phyloP scores from a whole-genome alignment of 2,113 vertebrate genomes.

The Erinaceus europaeus region DNA sequence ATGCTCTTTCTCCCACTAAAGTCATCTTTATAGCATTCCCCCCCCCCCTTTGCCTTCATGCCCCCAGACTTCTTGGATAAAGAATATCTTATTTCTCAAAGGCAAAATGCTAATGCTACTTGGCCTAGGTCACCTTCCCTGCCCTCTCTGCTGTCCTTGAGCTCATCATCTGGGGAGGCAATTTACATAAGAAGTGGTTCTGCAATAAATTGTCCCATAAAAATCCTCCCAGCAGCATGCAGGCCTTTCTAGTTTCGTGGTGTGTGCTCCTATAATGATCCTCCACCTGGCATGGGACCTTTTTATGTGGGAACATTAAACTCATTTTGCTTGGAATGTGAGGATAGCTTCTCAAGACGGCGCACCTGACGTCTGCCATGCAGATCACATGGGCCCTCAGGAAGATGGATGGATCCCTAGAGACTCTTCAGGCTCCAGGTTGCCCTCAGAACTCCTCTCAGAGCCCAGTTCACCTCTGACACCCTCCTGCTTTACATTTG shows the following conservation, averaged over 20 bases:
- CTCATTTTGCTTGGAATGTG: slow-evolving; percentile 96
- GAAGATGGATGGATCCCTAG: slow-evolving; percentile 91
- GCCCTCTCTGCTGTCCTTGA: slow-evolving; percentile 67
- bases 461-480: slow-evolving; percentile 85
- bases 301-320: slow-evolving; percentile 95
- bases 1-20: too few relatives aligned
- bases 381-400: slow-evolving; percentile 90
- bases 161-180: slow-evolving; percentile 80
- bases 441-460: slow-evolving; percentile 84
- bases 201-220: slow-evolving; percentile 83
- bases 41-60: too few relatives aligned
- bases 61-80: slow-evolving; percentile 38
- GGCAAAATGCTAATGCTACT: slow-evolving; percentile 58
- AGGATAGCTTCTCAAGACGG: slow-evolving; percentile 98
- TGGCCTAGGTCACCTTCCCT: slow-evolving; percentile 72
- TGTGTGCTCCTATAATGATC: slow-evolving; percentile 82
- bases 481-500: slow-evolving; percentile 88
- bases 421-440: slow-evolving; percentile 86
- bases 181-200: slow-evolving; percentile 86
- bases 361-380: slow-evolving; percentile 98
- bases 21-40: too few relatives aligned
- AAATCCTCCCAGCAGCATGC: slow-evolving; percentile 88
- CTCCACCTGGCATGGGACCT: slow-evolving; percentile 90
- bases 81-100: slow-evolving; percentile 70
- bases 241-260: slow-evolving; percentile 95